phyloP scores from a whole-genome alignment of 2,888 invertebrate species.

The Aspidiotus rigidus region DNA sequence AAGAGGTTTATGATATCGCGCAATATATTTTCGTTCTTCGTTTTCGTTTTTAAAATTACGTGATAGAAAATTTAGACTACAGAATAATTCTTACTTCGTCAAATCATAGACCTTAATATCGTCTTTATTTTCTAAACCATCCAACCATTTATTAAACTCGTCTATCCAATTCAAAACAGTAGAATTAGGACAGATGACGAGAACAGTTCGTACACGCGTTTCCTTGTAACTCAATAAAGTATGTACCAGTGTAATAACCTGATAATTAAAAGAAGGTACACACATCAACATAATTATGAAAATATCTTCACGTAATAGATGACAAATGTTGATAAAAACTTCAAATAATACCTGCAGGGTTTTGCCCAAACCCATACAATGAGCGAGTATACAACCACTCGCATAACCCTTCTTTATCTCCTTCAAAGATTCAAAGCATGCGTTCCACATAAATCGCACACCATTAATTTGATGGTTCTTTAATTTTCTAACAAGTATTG shows the following conservation, averaged over 20 bases:
- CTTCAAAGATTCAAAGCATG: conserved; percentile 64
- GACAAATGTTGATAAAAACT: background rate
- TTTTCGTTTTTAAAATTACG: too few species aligned
- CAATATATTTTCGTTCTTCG: too few species aligned
- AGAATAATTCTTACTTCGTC: conserved; percentile 42
- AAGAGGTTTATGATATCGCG: background rate
- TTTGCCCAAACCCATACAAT: conserved; percentile 94
- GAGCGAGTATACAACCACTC: conserved; percentile 84
- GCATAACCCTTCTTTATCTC: conserved; percentile 49
- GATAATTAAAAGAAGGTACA: conserved; percentile 36
- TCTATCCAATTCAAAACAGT: conserved; percentile 94
- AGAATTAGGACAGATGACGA: conserved; percentile 88
- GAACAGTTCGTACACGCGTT: conserved; percentile 55
- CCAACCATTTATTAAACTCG: conserved; percentile 85
- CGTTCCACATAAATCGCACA: conserved; percentile 81
- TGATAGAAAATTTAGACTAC: too few species aligned
- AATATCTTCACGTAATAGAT: too few species aligned
- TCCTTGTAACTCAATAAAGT: conserved; percentile 63
- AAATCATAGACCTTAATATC: conserved; percentile 73
- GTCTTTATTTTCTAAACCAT: conserved; percentile 52
- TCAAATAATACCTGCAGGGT: conserved; percentile 62
- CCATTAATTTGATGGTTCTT: conserved; percentile 84
- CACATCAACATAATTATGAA: too few species aligned
- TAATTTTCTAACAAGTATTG: conserved; percentile 61
- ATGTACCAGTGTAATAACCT: conserved; percentile 79